A percentile compares a stretch with the other conserved stretches of the same genome.
Conservation (phyloP, 2,888 invertebrate genomes). For the Oxycera nigricornis region DNA sequence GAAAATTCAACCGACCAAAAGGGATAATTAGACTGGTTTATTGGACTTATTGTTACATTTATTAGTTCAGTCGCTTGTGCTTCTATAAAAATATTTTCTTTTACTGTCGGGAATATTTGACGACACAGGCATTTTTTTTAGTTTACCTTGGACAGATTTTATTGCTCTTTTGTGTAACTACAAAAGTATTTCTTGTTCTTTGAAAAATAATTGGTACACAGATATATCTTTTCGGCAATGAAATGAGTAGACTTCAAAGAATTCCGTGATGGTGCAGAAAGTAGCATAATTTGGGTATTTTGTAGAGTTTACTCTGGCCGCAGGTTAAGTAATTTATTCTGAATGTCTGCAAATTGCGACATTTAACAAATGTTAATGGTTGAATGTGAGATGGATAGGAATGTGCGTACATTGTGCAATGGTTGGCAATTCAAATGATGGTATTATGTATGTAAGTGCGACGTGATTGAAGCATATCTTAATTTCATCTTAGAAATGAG, state of each 20-base stretch:
- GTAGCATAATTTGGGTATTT: neutral
- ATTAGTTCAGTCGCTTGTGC: neutral
- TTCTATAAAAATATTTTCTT: conserved; percentile 10
- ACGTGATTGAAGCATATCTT: no score
- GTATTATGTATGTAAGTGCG: no score
- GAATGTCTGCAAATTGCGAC: conserved; percentile 34
- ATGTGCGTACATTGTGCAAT: no score
- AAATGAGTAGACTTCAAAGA: conserved; percentile 18
- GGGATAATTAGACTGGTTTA: conserved; percentile 35
- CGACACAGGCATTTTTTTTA: neutral
- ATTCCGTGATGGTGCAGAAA: neutral
- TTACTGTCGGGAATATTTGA: neutral
- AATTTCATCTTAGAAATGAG: no score
- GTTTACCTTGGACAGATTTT: conserved; percentile 13
- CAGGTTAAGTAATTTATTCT: neutral
- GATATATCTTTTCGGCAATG: conserved; percentile 22
- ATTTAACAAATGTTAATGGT: conserved; percentile 18
- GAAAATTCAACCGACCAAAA: conserved; percentile 10
- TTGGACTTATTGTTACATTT: conserved; percentile 36
- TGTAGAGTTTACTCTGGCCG: neutral
- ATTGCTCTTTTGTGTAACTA: conserved; percentile 19
- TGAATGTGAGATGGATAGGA: neutral
- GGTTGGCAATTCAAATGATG: no score
- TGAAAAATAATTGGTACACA: conserved; percentile 24
- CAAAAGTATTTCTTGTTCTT: conserved; percentile 26